These are phyloP conservation scores for Encarsia formosa DNA, from an alignment of 2,888 invertebrate genomes.

Conservation along the genomic window DNA sequence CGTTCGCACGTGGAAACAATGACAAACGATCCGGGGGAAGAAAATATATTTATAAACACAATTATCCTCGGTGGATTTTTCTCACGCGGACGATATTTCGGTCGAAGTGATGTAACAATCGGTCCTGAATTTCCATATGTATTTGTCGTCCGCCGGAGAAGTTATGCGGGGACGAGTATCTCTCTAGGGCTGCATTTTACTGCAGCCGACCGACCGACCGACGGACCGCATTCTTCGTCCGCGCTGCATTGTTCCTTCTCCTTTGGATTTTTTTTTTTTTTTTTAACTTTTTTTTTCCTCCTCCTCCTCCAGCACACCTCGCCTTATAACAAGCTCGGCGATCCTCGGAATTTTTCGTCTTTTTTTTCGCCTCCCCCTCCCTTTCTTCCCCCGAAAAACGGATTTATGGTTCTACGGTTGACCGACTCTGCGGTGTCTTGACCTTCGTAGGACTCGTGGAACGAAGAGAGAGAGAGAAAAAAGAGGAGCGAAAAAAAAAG, in stretches of 20 bases:
- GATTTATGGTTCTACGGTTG: constrained; percentile 48
- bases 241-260: constrained; percentile 49
- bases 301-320: neutral
- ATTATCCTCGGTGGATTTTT: no score
- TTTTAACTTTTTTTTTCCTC: constrained; percentile 21
- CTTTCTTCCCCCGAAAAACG: constrained; percentile 21
- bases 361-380: constrained; percentile 29
- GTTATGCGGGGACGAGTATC: neutral
- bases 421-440: constrained; percentile 48
- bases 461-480: neutral
- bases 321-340: constrained; percentile 16
- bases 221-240: constrained; percentile 51
- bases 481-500: neutral
- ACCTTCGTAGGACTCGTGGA: constrained; percentile 35
- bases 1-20: no score
- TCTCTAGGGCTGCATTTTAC: neutral
- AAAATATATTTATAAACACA: no score
- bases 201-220: constrained; percentile 29
- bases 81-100: no score
- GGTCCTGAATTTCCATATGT: constrained; percentile 42
- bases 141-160: constrained; percentile 40
- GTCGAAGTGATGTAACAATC: constrained; percentile 38
- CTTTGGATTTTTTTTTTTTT: constrained; percentile 24
- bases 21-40: no score
- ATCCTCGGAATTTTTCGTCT: constrained; percentile 13